Evolutionary conservation across 2,888 invertebrate genomes (phyloP), one percentile per base, ranked within the genome.

Genomic region (Tipula helvola): DNA sequence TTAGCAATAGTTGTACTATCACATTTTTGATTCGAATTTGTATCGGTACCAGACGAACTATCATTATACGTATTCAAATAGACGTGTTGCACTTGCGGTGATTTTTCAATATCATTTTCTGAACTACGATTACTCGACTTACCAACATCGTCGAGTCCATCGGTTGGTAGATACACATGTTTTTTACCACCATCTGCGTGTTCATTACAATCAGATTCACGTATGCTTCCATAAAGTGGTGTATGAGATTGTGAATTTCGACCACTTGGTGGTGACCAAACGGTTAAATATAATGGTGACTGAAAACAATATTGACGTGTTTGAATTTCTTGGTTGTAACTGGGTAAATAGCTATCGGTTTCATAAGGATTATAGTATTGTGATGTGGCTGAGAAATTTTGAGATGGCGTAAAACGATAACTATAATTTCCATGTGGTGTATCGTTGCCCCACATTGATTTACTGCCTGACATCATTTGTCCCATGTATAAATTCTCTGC

Each of bases 271-370:
- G 91, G 91, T 36, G 91, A 91, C 91, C 91, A 91, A 0, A 91
- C 90, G 0, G 91, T 91, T 88, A 91, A 91, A 87, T 91, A 91
- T 5, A 91, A 88, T 2, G 91, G 91, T 87, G 91, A 91, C 5
- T 91, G 91, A 86, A 91, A 91, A 8, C 91, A 91, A 87, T 91
- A 91, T 89, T 91, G 91, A 85, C 90, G 91, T 88, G 91, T 91
- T 16, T 90, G 89, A 87, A 90, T 90, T 88, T 91, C 91, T 88
- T 90, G 90, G 88, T 92, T 91, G 84, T 92, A 92, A 87, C 91
- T 91, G 42, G 92, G 92, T 88, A 90, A 89, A 88, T 92, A 92
- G 16, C 90, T 91, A 88, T 92, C 92, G 85, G 91, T 91, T 89
- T 91, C 91, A 44, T 91, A 87, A 8, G 92, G 92, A 88, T 92